Percentiles rank a stretch among this genome's conserved stretches.
Evolutionary conservation across 2,888 invertebrate species (phyloP).

Genomic region (Allophyes oxyacanthae): DNA sequence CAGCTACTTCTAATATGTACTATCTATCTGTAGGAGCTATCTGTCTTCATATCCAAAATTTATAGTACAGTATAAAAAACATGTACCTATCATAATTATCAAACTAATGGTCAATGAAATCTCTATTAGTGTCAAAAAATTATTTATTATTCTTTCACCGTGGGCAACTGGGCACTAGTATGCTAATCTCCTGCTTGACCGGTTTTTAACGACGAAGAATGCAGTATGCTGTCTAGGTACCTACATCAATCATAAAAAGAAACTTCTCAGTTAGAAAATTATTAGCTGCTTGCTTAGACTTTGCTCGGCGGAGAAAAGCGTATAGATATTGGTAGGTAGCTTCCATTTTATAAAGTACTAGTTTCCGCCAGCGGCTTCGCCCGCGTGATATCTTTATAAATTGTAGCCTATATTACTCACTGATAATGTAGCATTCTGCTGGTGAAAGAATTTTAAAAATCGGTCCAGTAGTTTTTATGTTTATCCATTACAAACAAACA

Average conservation of each 20-base stretch:
- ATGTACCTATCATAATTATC: background rate
- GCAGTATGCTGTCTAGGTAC: slow-evolving; percentile 6
- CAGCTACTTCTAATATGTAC: no score
- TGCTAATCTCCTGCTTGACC: slow-evolving; percentile 14
- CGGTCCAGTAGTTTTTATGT: no score
- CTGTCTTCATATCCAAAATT: background rate
- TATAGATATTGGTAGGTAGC: no score
- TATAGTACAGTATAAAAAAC: slow-evolving; percentile 10
- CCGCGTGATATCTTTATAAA: no score
- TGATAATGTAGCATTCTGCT: no score
- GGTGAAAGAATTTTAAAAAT: no score
- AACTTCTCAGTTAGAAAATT: slow-evolving; percentile 26
- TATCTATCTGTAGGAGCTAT: no score
- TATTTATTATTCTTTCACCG: slow-evolving; percentile 21
- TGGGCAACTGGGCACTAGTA: background rate
- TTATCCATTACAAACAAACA: no score
- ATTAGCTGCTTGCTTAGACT: slow-evolving; percentile 21
- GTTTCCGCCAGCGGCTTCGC: no score
- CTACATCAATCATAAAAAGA: slow-evolving; percentile 31
- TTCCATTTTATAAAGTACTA: no score
- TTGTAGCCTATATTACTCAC: no score
- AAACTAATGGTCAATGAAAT: slow-evolving; percentile 9
- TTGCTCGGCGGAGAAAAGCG: slow-evolving; percentile 3
- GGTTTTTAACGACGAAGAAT: slow-evolving; percentile 27
- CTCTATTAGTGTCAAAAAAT: slow-evolving; percentile 17